Percentiles rank a stretch among this genome's conserved stretches.
phyloP scores from a whole-genome alignment of 2,888 invertebrate species.

The Agapostemon virescens region DNA sequence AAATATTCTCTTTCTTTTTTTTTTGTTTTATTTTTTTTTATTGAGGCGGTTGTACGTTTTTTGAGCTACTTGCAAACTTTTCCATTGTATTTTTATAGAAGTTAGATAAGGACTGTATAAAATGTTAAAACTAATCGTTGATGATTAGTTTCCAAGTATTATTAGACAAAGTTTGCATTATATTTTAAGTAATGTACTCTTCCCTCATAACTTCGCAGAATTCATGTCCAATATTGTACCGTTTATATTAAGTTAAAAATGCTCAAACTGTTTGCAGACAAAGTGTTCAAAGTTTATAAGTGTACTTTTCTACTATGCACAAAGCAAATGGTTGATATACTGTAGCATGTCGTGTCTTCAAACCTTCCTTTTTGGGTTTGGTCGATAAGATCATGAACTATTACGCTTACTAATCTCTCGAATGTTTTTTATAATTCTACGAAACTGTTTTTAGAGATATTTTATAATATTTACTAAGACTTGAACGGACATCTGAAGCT shows the following conservation, averaged over 20 bases:
- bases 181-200: constrained; percentile 44
- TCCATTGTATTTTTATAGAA: constrained; percentile 43
- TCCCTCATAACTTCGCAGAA: constrained; percentile 30
- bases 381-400: constrained; percentile 50
- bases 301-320: constrained; percentile 38
- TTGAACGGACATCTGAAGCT: constrained; percentile 23
- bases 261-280: constrained; percentile 54
- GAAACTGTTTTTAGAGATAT: constrained; percentile 44
- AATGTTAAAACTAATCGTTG: constrained; percentile 45
- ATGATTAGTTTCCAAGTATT: constrained; percentile 61
- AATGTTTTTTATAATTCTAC: constrained; percentile 49
- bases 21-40: constrained; percentile 54
- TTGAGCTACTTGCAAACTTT: constrained; percentile 42
- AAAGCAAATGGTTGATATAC: constrained; percentile 18
- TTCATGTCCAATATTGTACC: constrained; percentile 16
- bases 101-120: constrained; percentile 48
- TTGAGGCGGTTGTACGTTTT: constrained; percentile 37
- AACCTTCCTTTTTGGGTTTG: constrained; percentile 41
- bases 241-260: constrained; percentile 48
- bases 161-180: constrained; percentile 52
- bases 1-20: constrained; percentile 44
- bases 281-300: constrained; percentile 60
- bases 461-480: constrained; percentile 55
- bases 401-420: constrained; percentile 62
- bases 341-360: constrained; percentile 26